Base-by-base conservation (phyloP, 2,888 invertebrate genomes). In the Eucera pruinosa region DNA sequence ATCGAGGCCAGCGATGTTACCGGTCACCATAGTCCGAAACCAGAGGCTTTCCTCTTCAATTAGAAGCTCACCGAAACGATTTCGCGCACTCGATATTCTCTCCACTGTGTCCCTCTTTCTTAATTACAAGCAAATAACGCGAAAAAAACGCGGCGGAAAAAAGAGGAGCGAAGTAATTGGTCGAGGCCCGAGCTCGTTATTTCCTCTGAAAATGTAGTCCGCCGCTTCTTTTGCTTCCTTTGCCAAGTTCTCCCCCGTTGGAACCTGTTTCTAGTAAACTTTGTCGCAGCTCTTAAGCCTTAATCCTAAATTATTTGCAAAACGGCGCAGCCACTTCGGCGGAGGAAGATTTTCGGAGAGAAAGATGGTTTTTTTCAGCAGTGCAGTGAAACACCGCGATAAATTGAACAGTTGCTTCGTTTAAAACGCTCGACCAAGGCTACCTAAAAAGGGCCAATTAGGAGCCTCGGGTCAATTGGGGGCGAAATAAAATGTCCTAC, bases 301-400 rank as follows among this genome's bases (percentile, higher is more conserved):
- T 74, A 45, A 74, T 74, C 74, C 50, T 64, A 64, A 74, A 64
- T 74, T 74, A 74, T 74, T 74, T 45, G 74, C 64, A 23, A 58
- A 71, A 62, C 9, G 48, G 20, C 15, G 58, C 33, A 6, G n/a
- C 52, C 23, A 20, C 7, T 60, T 11, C 45, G 18, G 33, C 39
- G 15, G n/a, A 11, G 1, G 1, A 18, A 2, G 18, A 27, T 30
- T 30, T 5, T n/a, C n/a, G n/a, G n/a, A n/a, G n/a, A n/a, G n/a
- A n/a, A n/a, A n/a, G n/a, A n/a, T n/a, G n/a, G n/a, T n/a, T 54
- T 33, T 4, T 20, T 30, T 3, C n/a, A 15, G 7, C 7, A 2
- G 23, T n/a, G 3, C 7, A 43, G n/a, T 3, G n/a, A n/a, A n/a
- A n/a, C n/a, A 5, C 13, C 36, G 27, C 47, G 57, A 39, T 47